phyloP scores from a whole-genome alignment of 2,113 vertebrate genomes.

The Pteropus alecto region DNA sequence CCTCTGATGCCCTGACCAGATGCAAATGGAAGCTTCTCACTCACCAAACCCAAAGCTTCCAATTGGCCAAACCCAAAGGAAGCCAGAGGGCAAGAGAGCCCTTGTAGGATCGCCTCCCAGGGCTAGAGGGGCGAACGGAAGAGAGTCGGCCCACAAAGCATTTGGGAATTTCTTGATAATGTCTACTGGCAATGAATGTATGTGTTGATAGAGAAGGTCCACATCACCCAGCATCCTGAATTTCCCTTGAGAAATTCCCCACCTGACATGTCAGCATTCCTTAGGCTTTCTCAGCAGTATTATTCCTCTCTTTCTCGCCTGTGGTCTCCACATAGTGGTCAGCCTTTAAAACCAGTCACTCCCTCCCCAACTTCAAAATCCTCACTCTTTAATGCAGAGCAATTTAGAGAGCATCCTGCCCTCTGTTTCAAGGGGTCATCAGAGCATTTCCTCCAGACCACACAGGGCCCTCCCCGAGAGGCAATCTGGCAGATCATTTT shows the following conservation, averaged over 20 bases:
- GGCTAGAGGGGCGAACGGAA: not conserved
- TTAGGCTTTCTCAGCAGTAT: not conserved
- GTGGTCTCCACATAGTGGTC: no score
- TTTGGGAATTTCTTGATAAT: not conserved
- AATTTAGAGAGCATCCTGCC: not conserved
- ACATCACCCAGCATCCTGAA: not conserved
- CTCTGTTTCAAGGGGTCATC: not conserved
- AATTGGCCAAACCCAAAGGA: not conserved
- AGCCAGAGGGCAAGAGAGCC: not conserved
- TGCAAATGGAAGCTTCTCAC: not conserved
- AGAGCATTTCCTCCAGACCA: accelerated
- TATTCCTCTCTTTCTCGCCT: not conserved
- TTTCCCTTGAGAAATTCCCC: not conserved
- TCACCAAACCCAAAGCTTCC: not conserved
- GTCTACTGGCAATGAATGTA: not conserved
- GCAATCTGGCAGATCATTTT: not conserved
- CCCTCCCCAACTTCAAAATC: not conserved
- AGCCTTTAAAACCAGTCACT: not conserved
- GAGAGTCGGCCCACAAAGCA: no score
- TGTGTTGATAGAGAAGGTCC: not conserved
- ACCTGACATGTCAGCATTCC: not conserved
- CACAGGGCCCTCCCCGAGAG: not conserved
- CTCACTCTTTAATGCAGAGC: not conserved
- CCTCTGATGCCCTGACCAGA: not conserved
- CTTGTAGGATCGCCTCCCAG: not conserved